Percentiles rank a stretch among this genome's conserved stretches.
phyloP scores from a whole-genome alignment of 64 coral and sea anemone genomes.

The Cladopsammia gracilis region DNA sequence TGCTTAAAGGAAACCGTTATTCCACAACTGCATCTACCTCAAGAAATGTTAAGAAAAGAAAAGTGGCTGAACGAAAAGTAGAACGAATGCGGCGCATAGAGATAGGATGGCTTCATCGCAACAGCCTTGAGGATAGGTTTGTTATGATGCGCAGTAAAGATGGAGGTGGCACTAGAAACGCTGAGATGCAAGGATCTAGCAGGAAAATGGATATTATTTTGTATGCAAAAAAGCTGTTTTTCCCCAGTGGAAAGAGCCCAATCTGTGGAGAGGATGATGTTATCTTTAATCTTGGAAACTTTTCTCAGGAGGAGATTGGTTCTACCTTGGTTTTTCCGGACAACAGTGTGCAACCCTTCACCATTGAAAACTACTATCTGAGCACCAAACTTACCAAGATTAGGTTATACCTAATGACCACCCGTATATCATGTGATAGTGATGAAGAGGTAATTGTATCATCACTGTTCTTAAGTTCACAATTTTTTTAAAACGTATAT shows the following conservation, averaged over 20 bases:
- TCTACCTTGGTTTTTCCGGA: not conserved
- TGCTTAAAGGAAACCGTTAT: conserved; percentile 40
- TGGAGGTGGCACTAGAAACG: conserved; percentile 9
- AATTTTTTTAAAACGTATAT: too few relatives aligned
- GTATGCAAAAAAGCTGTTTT: conserved; percentile 33
- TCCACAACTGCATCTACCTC: not conserved
- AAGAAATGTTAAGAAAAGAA: conserved; percentile 31
- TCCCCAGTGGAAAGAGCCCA: not conserved
- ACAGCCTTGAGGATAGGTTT: not conserved
- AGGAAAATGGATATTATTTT: conserved; percentile 30
- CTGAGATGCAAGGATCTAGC: not conserved
- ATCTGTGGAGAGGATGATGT: conserved; percentile 11
- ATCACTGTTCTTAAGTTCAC: too few relatives aligned
- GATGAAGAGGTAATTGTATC: too few relatives aligned
- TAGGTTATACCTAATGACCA: too few relatives aligned
- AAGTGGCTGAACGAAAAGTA: conserved; percentile 2
- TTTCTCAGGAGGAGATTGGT: conserved; percentile 24
- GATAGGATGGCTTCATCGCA: conserved; percentile 29
- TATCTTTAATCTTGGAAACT: conserved; percentile 21
- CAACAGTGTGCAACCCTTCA: conserved; percentile 17
- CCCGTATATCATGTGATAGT: too few relatives aligned
- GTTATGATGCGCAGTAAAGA: conserved; percentile 2
- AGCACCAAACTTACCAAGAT: too few relatives aligned
- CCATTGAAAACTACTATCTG: conserved; percentile 13
- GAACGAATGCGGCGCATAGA: conserved; percentile 26